Conservation (phyloP, 2,113 vertebrate genomes). For the Prunella himalayana region DNA sequence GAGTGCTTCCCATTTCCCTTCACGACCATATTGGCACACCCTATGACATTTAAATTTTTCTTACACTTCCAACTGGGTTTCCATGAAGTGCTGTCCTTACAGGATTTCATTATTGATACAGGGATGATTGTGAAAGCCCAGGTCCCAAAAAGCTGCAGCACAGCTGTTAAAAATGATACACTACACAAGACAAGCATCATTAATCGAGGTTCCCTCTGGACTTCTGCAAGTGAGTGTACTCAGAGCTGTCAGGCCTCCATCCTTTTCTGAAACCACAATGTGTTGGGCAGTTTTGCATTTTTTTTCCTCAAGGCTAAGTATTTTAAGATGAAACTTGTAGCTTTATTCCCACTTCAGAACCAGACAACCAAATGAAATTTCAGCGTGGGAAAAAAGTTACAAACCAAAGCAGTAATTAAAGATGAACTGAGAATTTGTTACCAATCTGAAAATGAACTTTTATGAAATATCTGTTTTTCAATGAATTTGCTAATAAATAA, state of each 20-base stretch:
- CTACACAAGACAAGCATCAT: neutral
- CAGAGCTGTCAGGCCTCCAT: neutral
- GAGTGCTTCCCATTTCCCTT: neutral
- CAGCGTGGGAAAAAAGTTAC: neutral
- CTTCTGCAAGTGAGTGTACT: neutral
- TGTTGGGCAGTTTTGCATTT: neutral
- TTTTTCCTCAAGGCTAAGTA: neutral
- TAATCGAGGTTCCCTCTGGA: neutral
- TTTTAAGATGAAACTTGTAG: neutral
- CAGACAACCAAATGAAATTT: neutral
- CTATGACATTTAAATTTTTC: rapidly evolving
- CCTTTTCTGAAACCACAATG: neutral
- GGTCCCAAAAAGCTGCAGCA: neutral
- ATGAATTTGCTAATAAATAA: neutral
- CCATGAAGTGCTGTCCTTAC: no score
- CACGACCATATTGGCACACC: rapidly evolving
- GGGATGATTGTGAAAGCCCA: neutral
- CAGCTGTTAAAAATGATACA: neutral
- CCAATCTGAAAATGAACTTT: neutral
- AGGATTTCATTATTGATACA: neutral
- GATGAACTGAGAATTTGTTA: neutral
- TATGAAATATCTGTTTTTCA: neutral
- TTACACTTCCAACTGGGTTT: rapidly evolving
- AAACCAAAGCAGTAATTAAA: neutral
- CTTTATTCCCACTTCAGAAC: neutral